Percentiles rank a stretch among this genome's conserved stretches.
These are phyloP conservation scores for Sphaeramia orbicularis DNA, from an alignment of 2,797 vertebrate genomes.

Conservation along the genomic window DNA sequence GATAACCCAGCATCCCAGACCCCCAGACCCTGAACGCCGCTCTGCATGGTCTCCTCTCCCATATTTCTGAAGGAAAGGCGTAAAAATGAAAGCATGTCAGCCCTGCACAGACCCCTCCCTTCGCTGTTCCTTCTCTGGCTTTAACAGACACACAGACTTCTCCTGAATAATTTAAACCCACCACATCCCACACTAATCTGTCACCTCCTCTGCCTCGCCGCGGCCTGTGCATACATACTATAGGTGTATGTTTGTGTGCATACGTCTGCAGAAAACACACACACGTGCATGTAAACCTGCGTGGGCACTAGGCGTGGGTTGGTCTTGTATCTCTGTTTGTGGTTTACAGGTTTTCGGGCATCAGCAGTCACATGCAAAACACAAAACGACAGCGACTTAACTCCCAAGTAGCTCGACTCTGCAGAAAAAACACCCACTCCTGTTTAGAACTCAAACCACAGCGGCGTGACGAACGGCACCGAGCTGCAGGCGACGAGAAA, in stretches of 20 bases:
- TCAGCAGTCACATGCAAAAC: slow-evolving; percentile 4
- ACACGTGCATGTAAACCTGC: neutral
- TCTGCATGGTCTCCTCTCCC: accelerated
- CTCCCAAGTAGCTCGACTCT: slow-evolving; percentile 15
- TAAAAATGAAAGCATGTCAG: neutral
- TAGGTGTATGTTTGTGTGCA: slow-evolving; percentile 7
- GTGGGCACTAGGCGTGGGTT: slow-evolving; percentile 2
- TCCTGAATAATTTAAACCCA: slow-evolving; percentile 60
- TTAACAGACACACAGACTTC: slow-evolving; percentile 10
- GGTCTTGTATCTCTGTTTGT: neutral
- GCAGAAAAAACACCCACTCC: slow-evolving; percentile 32
- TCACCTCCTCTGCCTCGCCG: slow-evolving; percentile 41
- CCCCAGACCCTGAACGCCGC: neutral
- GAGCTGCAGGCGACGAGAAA: neutral
- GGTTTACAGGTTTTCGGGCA: slow-evolving; percentile 10
- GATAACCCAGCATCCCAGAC: too few species aligned
- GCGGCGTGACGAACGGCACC: neutral
- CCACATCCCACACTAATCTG: slow-evolving; percentile 45
- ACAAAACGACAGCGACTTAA: slow-evolving; percentile 11
- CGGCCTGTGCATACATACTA: slow-evolving; percentile 7
- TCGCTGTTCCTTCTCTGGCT: neutral
- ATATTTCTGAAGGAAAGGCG: neutral
- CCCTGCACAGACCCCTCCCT: too few species aligned
- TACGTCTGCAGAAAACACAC: too few species aligned
- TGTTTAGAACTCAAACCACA: slow-evolving; percentile 16